Percentiles rank a stretch among this genome's conserved stretches.
Evolutionary conservation across 2,797 vertebrate species (phyloP).

Genomic region (Gymnocypris eckloni): DNA sequence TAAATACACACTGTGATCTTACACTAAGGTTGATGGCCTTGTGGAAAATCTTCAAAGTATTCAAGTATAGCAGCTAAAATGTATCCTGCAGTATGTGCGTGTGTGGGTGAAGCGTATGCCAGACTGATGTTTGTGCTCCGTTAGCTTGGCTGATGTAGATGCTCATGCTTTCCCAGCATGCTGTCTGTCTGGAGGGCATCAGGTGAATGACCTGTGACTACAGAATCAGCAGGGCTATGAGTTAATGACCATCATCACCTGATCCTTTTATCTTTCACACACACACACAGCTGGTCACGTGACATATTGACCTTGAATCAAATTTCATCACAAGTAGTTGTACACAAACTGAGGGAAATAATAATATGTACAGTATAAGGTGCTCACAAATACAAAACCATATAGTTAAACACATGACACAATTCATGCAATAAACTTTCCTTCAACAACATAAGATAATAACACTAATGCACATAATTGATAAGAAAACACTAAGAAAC

Average conservation of each 20-base stretch:
- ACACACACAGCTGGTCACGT: not conserved
- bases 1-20: slow-evolving; percentile 20
- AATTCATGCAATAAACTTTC: not conserved
- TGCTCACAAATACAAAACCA: not conserved
- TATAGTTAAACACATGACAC: not conserved
- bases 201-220: slow-evolving; percentile 44
- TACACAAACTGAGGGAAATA: not conserved
- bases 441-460: not conserved
- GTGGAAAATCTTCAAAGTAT: slow-evolving; percentile 1
- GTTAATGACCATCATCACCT: slow-evolving; percentile 47
- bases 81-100: slow-evolving; percentile 1
- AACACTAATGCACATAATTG: not conserved
- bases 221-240: slow-evolving; percentile 48
- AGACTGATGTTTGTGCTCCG: slow-evolving; percentile 22
- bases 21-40: not conserved
- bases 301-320: not conserved
- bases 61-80: not conserved
- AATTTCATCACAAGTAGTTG: not conserved
- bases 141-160: slow-evolving; percentile 21
- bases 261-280: not conserved
- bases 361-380: no score
- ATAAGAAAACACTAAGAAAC: not conserved
- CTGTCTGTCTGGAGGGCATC: slow-evolving; percentile 33
- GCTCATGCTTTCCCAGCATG: slow-evolving; percentile 34
- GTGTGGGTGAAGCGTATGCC: slow-evolving; percentile 4